Conservation (phyloP, 2,888 invertebrate species). For the Liposcelis brunnea region DNA sequence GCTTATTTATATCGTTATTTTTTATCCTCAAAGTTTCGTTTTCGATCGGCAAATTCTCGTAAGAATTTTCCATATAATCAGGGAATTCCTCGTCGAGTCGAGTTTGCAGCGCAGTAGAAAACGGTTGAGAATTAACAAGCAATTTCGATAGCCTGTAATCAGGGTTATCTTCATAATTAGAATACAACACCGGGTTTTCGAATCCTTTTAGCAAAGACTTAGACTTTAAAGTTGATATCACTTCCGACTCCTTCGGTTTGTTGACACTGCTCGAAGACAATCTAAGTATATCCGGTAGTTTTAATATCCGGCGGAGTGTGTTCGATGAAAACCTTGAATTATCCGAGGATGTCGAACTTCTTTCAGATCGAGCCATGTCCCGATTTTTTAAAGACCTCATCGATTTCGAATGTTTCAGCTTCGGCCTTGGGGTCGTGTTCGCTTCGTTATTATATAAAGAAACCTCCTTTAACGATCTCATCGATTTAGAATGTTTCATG, state of each 20-base stretch:
- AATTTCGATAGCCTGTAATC: not conserved
- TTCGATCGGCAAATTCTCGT: not conserved
- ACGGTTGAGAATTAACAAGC: constrained; percentile 2
- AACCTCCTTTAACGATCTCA: not conserved
- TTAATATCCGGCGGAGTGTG: not conserved
- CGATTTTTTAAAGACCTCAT: constrained; percentile 6
- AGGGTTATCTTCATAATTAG: not conserved
- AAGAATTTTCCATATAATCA: not conserved
- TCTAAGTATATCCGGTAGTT: not conserved
- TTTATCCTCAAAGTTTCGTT: not conserved
- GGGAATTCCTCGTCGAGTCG: not conserved
- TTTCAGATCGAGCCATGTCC: not conserved
- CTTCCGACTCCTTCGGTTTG: not conserved
- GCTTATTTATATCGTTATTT: not conserved
- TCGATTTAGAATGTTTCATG: constrained; percentile 5
- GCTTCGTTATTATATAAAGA: not conserved
- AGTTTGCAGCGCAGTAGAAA: not conserved
- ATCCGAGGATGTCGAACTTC: constrained; percentile 2
- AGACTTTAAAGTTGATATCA: not conserved
- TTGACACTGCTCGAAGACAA: constrained; percentile 2
- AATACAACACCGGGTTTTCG: constrained; percentile 4
- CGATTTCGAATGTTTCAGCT: constrained; percentile 5
- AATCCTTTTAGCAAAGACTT: not conserved
- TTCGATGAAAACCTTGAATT: constrained; percentile 3
- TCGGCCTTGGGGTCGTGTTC: not conserved